Evolutionary conservation across 2,888 invertebrate genomes (phyloP).

Genomic region (Euphydryas editha): DNA sequence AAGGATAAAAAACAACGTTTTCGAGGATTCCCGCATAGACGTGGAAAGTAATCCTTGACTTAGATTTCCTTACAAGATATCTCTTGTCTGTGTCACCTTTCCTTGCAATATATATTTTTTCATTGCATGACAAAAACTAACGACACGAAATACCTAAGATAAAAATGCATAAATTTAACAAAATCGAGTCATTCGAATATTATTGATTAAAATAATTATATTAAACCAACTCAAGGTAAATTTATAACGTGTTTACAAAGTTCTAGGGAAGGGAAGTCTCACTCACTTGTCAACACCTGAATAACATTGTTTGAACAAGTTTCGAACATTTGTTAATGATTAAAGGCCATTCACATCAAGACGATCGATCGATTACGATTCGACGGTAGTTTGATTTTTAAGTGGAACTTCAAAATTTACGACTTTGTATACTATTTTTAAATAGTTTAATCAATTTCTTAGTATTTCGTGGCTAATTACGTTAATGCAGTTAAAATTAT

Average conservation of each 20-base stretch:
- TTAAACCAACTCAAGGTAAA: not conserved
- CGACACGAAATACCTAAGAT: not conserved
- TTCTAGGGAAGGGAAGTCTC: not conserved
- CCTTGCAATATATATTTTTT: not conserved
- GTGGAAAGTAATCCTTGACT: not conserved
- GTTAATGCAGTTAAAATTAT: too few relatives aligned
- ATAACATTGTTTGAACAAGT: not conserved
- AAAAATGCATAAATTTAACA: not conserved
- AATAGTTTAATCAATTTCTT: too few relatives aligned
- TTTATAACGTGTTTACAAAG: slow-evolving; percentile 1
- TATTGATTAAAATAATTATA: not conserved
- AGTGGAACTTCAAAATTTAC: not conserved
- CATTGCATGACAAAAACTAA: not conserved
- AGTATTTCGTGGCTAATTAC: too few relatives aligned
- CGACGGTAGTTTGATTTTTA: not conserved
- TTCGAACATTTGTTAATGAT: not conserved
- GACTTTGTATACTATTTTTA: not conserved
- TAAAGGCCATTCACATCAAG: not conserved
- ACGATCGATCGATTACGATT: not conserved
- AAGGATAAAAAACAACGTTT: not conserved
- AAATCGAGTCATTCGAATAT: not conserved
- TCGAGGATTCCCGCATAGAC: not conserved
- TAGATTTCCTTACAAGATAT: not conserved
- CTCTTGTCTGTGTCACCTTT: not conserved
- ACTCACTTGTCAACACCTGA: slow-evolving; percentile 5